phyloP scores from a whole-genome alignment of 35 echinoderm and acorn worm species.

The Heliocidaris tuberculata region DNA sequence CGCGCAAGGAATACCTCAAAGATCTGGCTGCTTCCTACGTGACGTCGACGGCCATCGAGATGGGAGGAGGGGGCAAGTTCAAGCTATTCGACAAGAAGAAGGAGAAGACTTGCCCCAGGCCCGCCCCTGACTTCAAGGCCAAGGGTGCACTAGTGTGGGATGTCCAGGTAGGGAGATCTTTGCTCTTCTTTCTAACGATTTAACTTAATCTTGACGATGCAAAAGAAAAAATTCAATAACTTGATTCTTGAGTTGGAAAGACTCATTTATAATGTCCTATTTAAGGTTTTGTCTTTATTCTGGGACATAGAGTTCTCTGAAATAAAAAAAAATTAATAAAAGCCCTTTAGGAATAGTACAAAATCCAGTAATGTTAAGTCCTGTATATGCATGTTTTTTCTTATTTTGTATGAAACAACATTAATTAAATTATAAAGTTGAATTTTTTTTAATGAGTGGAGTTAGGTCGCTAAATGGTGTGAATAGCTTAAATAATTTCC shows the following conservation, averaged over 20 bases:
- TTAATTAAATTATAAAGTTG: not conserved
- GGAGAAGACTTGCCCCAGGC: slow-evolving; percentile 76
- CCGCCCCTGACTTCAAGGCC: slow-evolving; percentile 77
- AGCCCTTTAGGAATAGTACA: too few species aligned
- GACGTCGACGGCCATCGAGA: slow-evolving; percentile 78
- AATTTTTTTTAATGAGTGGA: not conserved
- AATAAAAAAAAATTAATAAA: too few species aligned
- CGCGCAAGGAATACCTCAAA: slow-evolving; percentile 86
- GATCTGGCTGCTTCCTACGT: slow-evolving; percentile 91
- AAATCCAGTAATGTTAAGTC: too few species aligned
- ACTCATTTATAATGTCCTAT: too few species aligned
- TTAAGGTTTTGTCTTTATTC: too few species aligned
- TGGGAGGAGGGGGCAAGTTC: slow-evolving; percentile 76
- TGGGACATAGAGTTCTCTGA: too few species aligned
- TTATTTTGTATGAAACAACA: not conserved
- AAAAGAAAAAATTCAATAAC: too few species aligned
- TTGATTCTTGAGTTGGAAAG: too few species aligned
- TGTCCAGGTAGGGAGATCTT: slow-evolving; percentile 71
- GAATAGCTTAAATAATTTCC: too few species aligned
- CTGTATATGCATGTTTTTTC: too few species aligned
- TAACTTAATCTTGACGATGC: too few species aligned
- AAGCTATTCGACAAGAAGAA: slow-evolving; percentile 89
- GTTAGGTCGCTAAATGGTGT: too few species aligned
- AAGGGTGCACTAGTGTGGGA: slow-evolving; percentile 93
- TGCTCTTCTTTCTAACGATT: not conserved